Conservation (phyloP, 2,888 invertebrate genomes). For the Apamea anceps region DNA sequence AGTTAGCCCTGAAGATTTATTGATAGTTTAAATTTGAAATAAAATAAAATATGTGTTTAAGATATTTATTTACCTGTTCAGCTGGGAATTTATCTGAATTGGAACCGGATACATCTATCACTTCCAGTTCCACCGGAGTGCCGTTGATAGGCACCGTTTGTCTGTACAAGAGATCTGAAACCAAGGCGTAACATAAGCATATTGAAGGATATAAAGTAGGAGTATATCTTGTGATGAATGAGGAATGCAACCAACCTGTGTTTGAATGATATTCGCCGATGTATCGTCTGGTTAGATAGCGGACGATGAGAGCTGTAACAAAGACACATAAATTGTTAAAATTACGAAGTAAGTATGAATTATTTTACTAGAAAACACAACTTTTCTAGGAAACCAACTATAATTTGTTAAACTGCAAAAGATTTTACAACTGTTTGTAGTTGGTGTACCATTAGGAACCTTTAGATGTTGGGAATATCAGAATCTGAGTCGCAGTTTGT, state of each 20-base stretch:
- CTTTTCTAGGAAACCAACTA: neutral
- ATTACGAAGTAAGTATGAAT: neutral
- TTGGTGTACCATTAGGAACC: neutral
- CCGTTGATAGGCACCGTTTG: constrained; percentile 94
- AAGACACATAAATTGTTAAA: constrained; percentile 47
- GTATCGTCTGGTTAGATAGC: constrained; percentile 94
- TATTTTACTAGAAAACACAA: neutral
- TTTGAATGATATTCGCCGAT: constrained; percentile 95
- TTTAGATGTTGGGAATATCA: constrained; percentile 25
- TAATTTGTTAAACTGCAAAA: neutral
- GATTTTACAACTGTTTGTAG: constrained; percentile 23
- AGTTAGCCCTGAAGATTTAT: constrained; percentile 28
- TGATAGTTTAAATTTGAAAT: constrained; percentile 8
- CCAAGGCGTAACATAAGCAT: constrained; percentile 62
- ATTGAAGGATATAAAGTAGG: constrained; percentile 25
- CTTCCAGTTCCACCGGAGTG: constrained; percentile 93
- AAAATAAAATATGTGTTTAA: constrained; percentile 23
- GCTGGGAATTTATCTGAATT: constrained; percentile 91
- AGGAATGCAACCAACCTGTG: constrained; percentile 90
- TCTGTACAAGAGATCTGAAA: constrained; percentile 94
- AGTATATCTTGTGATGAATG: constrained; percentile 13
- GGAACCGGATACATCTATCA: constrained; percentile 94
- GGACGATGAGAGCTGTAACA: constrained; percentile 93
- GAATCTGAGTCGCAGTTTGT: constrained; percentile 28
- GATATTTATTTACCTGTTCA: constrained; percentile 87